Conservation (phyloP, 2,113 vertebrate species). For the Haplochromis burtoni region DNA sequence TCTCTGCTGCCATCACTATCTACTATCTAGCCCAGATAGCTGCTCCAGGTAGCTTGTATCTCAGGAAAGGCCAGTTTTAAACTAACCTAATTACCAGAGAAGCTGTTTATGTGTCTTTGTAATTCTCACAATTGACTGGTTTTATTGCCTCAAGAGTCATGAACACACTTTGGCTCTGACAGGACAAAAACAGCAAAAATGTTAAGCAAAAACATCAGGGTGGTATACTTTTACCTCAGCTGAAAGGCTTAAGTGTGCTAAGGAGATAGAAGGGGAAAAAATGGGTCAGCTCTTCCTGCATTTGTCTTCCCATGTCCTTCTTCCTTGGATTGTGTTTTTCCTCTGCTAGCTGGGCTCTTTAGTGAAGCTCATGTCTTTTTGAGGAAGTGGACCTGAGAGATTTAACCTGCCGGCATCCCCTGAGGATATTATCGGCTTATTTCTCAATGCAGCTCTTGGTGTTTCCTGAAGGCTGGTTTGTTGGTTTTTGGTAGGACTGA, state of each 20-base stretch:
- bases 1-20: not conserved
- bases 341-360: not conserved
- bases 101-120: not conserved
- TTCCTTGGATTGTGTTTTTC: conserved; percentile 49
- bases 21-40: not conserved
- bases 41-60: not conserved
- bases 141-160: not conserved
- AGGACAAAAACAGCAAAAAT: not conserved
- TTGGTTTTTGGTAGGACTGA: not conserved
- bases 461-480: conserved; percentile 13
- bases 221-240: not conserved
- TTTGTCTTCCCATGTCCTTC: conserved; percentile 17
- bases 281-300: conserved; percentile 26
- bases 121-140: not conserved
- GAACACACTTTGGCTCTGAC: not conserved
- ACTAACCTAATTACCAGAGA: not conserved
- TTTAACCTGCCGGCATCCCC: conserved; percentile 16
- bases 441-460: not conserved
- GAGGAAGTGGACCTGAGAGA: conserved; percentile 29
- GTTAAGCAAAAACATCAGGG: not conserved
- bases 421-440: conserved; percentile 5
- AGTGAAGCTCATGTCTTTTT: conserved; percentile 1
- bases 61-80: not conserved
- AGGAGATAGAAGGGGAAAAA: not conserved
- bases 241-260: not conserved